Percentiles rank a stretch among this genome's conserved stretches.
Evolutionary conservation across 1,140 invertebrate genomes (phyloP).

Genomic region (Aphelenchoides besseyi): DNA sequence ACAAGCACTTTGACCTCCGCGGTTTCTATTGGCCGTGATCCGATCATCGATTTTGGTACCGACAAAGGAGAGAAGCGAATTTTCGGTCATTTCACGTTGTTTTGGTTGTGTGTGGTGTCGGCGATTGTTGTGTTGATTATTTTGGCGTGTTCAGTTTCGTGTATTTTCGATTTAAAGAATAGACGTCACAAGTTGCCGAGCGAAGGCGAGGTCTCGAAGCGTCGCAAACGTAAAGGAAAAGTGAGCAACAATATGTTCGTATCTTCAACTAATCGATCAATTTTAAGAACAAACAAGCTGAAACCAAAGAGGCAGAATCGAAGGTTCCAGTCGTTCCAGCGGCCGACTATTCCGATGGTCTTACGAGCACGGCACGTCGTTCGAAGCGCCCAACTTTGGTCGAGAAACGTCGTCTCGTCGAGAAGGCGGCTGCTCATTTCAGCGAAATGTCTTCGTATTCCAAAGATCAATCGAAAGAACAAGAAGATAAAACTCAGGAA

Average conservation of each 20-base stretch:
- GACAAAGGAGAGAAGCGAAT: neutral
- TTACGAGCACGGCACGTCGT: too few relatives aligned
- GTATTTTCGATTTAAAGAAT: neutral
- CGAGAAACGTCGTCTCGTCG: neutral
- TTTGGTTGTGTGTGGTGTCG: neutral
- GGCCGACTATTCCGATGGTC: too few relatives aligned
- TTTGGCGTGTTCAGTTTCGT: neutral
- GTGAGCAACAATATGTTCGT: too few relatives aligned
- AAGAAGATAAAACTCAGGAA: neutral
- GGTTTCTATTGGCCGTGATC: too few relatives aligned
- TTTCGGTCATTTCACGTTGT: neutral
- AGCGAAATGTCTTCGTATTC: neutral
- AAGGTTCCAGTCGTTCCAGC: too few relatives aligned
- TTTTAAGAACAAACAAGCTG: too few relatives aligned
- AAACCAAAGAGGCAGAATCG: too few relatives aligned
- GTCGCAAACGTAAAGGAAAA: neutral
- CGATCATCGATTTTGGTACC: neutral
- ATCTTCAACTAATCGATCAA: too few relatives aligned
- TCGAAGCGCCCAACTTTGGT: neutral
- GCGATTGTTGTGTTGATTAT: neutral
- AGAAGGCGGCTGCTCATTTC: neutral
- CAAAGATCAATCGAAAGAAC: neutral
- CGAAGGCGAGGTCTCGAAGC: neutral
- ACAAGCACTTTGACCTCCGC: too few relatives aligned
- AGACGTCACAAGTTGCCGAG: neutral